phyloP scores from a whole-genome alignment of 1,140 invertebrate genomes.

The Tenebrio molitor region DNA sequence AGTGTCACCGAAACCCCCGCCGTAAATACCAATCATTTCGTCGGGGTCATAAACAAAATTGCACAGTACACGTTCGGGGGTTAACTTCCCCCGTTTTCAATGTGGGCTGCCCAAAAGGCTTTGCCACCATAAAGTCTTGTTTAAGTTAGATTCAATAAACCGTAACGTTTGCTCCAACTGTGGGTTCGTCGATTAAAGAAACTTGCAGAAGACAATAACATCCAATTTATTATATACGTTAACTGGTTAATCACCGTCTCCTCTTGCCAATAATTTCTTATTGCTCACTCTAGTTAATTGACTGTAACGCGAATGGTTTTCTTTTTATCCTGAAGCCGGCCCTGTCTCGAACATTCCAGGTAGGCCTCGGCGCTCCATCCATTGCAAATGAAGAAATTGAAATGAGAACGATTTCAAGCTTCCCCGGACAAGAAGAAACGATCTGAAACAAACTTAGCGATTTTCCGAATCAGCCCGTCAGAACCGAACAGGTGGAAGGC shows the following conservation, averaged over 20 bases:
- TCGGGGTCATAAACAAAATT: background rate
- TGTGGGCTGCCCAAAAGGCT: background rate
- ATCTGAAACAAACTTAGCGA: background rate
- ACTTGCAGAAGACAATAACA: too few relatives aligned
- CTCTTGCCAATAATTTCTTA: too few relatives aligned
- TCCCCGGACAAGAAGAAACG: background rate
- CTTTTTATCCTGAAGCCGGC: too few relatives aligned
- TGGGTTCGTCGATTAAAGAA: too few relatives aligned
- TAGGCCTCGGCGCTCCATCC: too few relatives aligned
- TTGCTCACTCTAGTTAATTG: too few relatives aligned
- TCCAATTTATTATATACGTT: too few relatives aligned
- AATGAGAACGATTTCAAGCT: background rate
- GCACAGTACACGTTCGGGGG: background rate
- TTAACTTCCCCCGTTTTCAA: background rate
- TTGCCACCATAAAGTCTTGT: background rate
- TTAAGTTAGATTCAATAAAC: background rate
- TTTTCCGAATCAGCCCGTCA: background rate
- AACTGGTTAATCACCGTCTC: too few relatives aligned
- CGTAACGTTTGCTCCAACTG: background rate
- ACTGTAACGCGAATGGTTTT: too few relatives aligned
- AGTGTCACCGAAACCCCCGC: conserved; percentile 8
- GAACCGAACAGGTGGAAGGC: conserved; percentile 6
- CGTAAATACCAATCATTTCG: conserved; percentile 7
- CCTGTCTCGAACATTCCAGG: too few relatives aligned
- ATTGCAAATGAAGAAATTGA: too few relatives aligned